Percentiles rank a stretch among this genome's conserved stretches.
Conservation (phyloP, 1,140 invertebrate genomes). For the Caerostris extrusa region DNA sequence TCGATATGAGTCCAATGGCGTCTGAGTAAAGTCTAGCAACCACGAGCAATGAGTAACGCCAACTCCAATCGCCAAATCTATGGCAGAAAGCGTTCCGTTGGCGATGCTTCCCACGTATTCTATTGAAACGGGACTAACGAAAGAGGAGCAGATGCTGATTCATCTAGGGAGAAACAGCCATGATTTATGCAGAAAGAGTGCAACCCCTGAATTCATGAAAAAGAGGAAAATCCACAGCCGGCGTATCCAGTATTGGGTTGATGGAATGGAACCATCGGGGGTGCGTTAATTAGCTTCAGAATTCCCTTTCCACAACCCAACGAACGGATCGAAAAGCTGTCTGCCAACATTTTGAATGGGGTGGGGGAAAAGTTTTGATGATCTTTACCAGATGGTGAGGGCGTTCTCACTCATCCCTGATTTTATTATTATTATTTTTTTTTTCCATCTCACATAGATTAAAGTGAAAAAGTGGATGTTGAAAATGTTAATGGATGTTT, state of each 20-base stretch:
- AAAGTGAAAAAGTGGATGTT: not conserved
- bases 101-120: conserved; percentile 5
- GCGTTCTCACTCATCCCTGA: not conserved
- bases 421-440: not conserved
- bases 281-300: not conserved
- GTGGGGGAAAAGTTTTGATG: not conserved
- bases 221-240: not conserved
- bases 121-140: not conserved
- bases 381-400: not conserved
- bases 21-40: not conserved
- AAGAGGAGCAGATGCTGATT: conserved; percentile 25
- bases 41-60: not conserved
- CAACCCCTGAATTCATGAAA: conserved; percentile 25
- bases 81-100: not conserved
- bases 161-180: not conserved
- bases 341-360: not conserved
- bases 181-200: conserved; percentile 32
- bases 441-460: not conserved
- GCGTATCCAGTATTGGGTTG: not conserved
- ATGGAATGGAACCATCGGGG: not conserved
- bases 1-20: conserved; percentile 16
- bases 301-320: not conserved
- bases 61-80: not conserved
- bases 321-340: not conserved
- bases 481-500: too few relatives aligned